These are phyloP conservation scores for Nannospalax galili DNA, from an alignment of 2,113 vertebrate genomes.

Conservation along the genomic window DNA sequence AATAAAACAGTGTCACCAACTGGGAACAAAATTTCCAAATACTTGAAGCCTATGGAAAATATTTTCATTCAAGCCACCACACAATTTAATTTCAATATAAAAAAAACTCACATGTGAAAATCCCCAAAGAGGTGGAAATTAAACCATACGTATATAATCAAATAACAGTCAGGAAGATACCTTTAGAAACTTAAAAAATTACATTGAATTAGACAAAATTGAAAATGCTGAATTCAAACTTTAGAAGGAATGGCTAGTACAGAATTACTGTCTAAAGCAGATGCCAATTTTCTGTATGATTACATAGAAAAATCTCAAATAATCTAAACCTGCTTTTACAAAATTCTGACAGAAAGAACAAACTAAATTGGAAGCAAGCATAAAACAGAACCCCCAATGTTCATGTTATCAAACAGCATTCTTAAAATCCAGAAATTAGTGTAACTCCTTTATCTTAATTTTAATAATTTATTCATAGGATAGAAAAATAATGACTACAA, in stretches of 20 bases:
- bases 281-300: not conserved
- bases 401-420: constrained; percentile 4
- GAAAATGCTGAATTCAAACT: not conserved
- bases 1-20: too few relatives aligned
- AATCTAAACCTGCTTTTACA: not conserved
- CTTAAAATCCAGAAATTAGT: not conserved
- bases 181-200: not conserved
- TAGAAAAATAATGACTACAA: not conserved
- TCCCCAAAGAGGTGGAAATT: not conserved
- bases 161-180: not conserved
- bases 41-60: too few relatives aligned
- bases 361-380: not conserved
- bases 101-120: too few relatives aligned
- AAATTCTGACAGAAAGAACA: not conserved
- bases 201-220: not conserved
- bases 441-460: constrained; percentile 53
- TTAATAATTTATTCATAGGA: constrained; percentile 57
- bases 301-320: not conserved
- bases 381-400: not conserved
- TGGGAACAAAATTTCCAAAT: too few relatives aligned
- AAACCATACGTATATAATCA: not conserved
- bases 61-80: too few relatives aligned
- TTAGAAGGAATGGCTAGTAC: too few relatives aligned
- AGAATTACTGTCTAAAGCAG: not conserved
- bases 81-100: too few relatives aligned